Evolutionary conservation across 2,113 vertebrate species (phyloP), one percentile per base, ranked within the genome.

Genomic region (Gnathonemus longibarbis): DNA sequence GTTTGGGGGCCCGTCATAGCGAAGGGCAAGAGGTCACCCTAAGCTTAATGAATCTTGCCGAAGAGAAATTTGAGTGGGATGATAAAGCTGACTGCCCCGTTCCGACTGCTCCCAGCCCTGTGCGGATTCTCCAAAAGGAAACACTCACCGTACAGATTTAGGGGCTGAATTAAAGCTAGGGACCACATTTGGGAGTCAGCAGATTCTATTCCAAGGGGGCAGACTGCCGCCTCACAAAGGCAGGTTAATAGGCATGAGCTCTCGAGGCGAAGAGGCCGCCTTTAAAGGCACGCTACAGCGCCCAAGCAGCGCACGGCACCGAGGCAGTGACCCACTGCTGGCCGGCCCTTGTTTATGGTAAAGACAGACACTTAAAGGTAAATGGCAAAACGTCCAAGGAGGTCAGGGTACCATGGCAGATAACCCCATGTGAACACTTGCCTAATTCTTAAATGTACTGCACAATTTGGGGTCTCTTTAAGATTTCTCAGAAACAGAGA

Each of bases 171-270:
- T 48, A 89, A 49, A 91, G 90, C 91, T 80, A 70, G 91, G 91
- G 87, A 84, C 66, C 50, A 88, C 88, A 53, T 87, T 58, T 90
- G 19, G 15, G 90, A 89, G 91, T 95, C 92, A 94, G 94, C 93
- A 93, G 91, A 93, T 94, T 93, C 92, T 89, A 90, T 91, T 93
- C 89, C 90, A 92, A 89, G 89, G 88, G 90, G 91, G 48, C 88
- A 91, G 15, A 5, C 91, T 83, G 91, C 52, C 89, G 87, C 86
- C 87, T 58, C 87, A 87, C 91, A 92, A 89, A 93, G 87, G 88
- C 1, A 50, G 90, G 74, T 93, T 91, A 93, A 94, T 86, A 91
- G 90, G 91, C 89, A 66, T 3, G 3, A 58, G 48, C 66, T 56
- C 88, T 45, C 88, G 83, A 31, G 8, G 58, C 84, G 45, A 90